Base-by-base conservation (phyloP, 92 coral and sea anemone species). In the Desmophyllum pertusum region DNA sequence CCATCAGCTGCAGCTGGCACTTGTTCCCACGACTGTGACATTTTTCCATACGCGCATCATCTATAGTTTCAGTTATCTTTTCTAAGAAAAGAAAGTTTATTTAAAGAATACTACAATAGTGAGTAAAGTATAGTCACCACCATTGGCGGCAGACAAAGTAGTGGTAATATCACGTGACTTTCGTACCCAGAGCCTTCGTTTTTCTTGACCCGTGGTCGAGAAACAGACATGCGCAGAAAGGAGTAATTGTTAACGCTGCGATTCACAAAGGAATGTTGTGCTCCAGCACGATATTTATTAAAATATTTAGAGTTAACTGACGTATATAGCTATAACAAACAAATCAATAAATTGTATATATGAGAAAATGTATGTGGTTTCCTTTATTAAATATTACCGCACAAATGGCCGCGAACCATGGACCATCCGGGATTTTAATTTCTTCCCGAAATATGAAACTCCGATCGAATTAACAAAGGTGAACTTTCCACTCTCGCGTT, bases 1-100 rank as follows among this genome's bases (percentile, higher is more conserved):
- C n/a, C n/a, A n/a, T n/a, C n/a, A n/a, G n/a, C n/a, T n/a, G n/a
- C n/a, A n/a, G n/a, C n/a, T n/a, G n/a, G n/a, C n/a, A n/a, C n/a
- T n/a, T n/a, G n/a, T n/a, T n/a, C n/a, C n/a, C n/a, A n/a, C n/a
- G n/a, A n/a, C n/a, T n/a, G n/a, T n/a, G n/a, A n/a, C n/a, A n/a
- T n/a, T n/a, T n/a, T n/a, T 35, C 53, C 30, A 8, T 25, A 2
- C 35, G 17, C n/a, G n/a, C n/a, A n/a, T n/a, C n/a, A n/a, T n/a
- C n/a, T n/a, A 9, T 36, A 8, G 51, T 50, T 27, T 37, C n/a
- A n/a, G 3, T 71, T 72, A 53, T 31, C 80, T 70, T 72, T 55
- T 82, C 86, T 57, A 57, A 65, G 86, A 82, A 82, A 82, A 70
- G 86, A 82, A 63, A 73, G 31, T 39, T 14, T 39, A 13, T 55